These are phyloP conservation scores for Psittacula derbiana DNA, from an alignment of 2,797 vertebrate genomes.

Conservation along the genomic window DNA sequence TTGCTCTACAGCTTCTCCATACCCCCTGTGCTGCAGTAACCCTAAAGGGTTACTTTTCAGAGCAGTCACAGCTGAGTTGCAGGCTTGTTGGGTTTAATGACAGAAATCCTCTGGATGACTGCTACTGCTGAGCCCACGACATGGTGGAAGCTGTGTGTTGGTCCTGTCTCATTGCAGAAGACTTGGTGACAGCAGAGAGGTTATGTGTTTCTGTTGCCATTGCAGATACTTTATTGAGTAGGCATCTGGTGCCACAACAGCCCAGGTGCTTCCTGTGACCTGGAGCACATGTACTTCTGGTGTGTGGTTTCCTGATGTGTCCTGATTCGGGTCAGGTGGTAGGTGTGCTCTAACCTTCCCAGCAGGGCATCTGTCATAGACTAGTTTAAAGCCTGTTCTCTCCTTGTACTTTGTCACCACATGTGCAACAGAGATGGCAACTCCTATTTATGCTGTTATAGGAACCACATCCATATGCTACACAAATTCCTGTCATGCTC, in stretches of 20 bases:
- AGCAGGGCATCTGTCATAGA: neutral
- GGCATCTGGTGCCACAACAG: neutral
- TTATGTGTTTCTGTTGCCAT: neutral
- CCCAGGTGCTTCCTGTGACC: slow-evolving; percentile 45
- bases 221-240: neutral
- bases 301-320: slow-evolving; percentile 18
- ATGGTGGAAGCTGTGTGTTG: neutral
- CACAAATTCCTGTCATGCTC: neutral
- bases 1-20: neutral
- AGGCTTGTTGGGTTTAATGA: neutral
- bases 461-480: neutral
- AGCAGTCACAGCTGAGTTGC: neutral
- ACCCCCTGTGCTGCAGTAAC: neutral
- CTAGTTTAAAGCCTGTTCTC: neutral
- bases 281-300: neutral
- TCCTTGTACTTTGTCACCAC: neutral
- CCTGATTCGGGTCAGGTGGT: neutral
- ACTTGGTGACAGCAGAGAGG: neutral
- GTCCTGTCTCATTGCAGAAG: neutral
- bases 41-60: neutral
- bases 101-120: neutral
- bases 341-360: neutral
- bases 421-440: neutral
- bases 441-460: neutral
- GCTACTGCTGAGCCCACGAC: too few relatives aligned